These are phyloP conservation scores for Typhlichthys subterraneus DNA, from an alignment of 2,797 vertebrate genomes.

Conservation along the genomic window DNA sequence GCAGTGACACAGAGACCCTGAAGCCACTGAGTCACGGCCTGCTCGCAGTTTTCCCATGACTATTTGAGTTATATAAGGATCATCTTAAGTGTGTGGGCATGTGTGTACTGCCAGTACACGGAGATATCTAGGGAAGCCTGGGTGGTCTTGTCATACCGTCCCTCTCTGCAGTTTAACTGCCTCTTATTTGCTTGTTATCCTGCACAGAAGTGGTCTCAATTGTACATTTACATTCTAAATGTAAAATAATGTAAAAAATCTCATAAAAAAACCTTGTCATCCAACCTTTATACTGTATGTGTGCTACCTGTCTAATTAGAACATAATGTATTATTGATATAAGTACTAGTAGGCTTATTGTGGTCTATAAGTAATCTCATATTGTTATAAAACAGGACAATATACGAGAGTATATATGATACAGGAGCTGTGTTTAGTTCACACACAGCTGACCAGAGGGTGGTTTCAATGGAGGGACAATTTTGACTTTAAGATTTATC, in stretches of 20 bases:
- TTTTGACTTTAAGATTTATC: too few relatives aligned
- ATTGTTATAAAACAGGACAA: too few relatives aligned
- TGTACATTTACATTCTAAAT: neutral
- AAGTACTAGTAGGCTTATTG: too few relatives aligned
- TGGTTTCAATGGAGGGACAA: too few relatives aligned
- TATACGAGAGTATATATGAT: too few relatives aligned
- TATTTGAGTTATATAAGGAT: slow-evolving; percentile 74
- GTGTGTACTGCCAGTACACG: slow-evolving; percentile 36
- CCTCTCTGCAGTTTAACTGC: slow-evolving; percentile 12
- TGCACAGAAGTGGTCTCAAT: too few relatives aligned
- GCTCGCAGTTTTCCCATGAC: slow-evolving; percentile 75
- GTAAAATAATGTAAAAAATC: neutral
- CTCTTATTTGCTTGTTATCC: neutral
- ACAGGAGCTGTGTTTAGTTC: too few relatives aligned
- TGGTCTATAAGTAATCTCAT: too few relatives aligned
- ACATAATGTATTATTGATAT: too few relatives aligned
- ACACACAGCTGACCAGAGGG: too few relatives aligned
- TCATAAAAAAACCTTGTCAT: neutral
- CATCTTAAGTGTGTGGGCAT: slow-evolving; percentile 64
- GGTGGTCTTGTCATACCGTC: slow-evolving; percentile 42
- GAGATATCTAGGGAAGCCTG: slow-evolving; percentile 37
- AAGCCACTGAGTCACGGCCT: slow-evolving; percentile 39
- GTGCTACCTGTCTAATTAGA: too few relatives aligned
- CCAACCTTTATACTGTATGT: too few relatives aligned
- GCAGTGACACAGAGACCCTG: slow-evolving; percentile 49